Conservation (phyloP, 2,113 vertebrate species). For the Crotalus viridis region DNA sequence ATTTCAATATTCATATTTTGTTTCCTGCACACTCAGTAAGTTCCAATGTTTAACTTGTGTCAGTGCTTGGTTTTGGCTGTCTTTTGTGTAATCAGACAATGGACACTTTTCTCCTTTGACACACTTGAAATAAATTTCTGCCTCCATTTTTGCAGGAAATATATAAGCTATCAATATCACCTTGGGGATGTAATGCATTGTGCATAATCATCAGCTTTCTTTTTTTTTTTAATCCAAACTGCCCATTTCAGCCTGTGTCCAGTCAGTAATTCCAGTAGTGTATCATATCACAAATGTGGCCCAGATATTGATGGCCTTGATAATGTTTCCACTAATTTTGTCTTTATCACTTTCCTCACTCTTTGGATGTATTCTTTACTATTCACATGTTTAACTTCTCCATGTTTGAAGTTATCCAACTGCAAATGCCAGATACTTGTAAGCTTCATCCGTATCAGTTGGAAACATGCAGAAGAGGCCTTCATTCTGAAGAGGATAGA, state of each 20-base stretch:
- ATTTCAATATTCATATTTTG: neutral
- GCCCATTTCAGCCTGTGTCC: neutral
- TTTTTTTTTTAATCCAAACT: neutral
- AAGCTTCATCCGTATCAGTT: neutral
- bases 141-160: neutral
- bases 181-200: neutral
- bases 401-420: neutral
- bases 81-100: neutral
- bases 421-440: neutral
- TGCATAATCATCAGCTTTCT: neutral
- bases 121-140: neutral
- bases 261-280: neutral
- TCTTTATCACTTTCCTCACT: neutral
- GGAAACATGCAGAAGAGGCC: too few relatives aligned
- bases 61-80: neutral
- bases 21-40: neutral
- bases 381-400: neutral
- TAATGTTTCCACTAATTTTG: neutral
- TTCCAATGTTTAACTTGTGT: neutral
- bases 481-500: too few relatives aligned
- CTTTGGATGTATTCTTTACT: neutral
- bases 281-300: neutral
- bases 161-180: neutral
- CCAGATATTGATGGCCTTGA: neutral
- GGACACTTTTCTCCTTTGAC: neutral